phyloP scores from a whole-genome alignment of 2,113 vertebrate genomes.

The Chionis minor region DNA sequence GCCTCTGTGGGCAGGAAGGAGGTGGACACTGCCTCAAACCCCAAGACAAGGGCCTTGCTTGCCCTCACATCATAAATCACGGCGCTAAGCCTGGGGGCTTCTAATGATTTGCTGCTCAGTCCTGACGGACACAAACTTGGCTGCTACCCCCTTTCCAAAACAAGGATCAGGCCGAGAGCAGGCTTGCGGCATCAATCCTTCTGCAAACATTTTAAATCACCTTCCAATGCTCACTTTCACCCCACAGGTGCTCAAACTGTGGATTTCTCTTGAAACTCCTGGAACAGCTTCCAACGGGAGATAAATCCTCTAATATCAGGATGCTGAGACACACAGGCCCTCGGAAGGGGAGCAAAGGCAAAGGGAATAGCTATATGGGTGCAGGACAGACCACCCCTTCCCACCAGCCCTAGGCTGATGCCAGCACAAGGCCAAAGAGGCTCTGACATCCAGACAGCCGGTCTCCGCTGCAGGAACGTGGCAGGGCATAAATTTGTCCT shows the following conservation, averaged over 20 bases:
- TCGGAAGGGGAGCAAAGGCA: neutral
- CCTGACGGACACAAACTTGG: neutral
- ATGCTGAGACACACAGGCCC: neutral
- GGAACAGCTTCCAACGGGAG: neutral
- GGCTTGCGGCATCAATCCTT: neutral
- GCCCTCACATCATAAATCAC: neutral
- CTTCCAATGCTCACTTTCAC: neutral
- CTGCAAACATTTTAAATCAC: neutral
- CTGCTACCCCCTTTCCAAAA: neutral
- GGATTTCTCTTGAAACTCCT: neutral
- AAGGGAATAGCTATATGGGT: neutral
- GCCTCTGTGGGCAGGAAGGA: neutral
- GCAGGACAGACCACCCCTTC: neutral
- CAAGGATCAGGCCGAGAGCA: neutral
- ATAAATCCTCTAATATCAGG: neutral
- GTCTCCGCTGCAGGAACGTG: neutral
- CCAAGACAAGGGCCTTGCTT: neutral
- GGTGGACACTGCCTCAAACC: neutral
- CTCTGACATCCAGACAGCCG: neutral
- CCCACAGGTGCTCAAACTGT: accelerated
- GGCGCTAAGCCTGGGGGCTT: neutral
- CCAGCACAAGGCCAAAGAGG: neutral
- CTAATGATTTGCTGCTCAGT: neutral
- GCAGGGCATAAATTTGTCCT: neutral
- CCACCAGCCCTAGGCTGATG: neutral